Evolutionary conservation across 2,888 invertebrate genomes (phyloP).

Genomic region (Tenthredo mesomela): DNA sequence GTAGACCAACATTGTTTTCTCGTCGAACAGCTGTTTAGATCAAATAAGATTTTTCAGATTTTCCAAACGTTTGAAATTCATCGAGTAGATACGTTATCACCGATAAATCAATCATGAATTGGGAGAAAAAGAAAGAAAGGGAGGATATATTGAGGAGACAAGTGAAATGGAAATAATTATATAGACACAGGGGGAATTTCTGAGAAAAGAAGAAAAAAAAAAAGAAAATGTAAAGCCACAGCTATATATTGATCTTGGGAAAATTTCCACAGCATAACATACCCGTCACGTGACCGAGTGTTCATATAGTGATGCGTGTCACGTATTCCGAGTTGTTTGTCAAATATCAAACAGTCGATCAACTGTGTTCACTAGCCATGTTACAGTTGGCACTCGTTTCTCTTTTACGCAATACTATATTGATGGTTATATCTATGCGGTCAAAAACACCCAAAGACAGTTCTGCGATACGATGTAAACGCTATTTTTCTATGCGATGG

Average conservation of each 20-base stretch:
- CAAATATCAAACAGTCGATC: constrained; percentile 36
- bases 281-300: constrained; percentile 5
- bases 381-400: constrained; percentile 46
- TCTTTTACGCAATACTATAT: constrained; percentile 29
- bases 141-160: no score
- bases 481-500: background rate
- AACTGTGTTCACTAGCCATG: constrained; percentile 26
- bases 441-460: background rate
- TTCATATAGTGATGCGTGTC: constrained; percentile 2
- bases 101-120: no score
- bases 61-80: background rate
- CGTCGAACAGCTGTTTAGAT: background rate
- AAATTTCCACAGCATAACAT: background rate
- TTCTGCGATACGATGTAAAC: background rate
- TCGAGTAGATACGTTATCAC: background rate
- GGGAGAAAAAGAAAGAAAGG: no score
- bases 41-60: background rate
- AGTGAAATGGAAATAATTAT: no score
- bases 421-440: background rate
- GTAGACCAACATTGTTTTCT: background rate
- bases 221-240: background rate
- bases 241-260: background rate
- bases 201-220: background rate
- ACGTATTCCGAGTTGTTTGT: constrained; percentile 12
- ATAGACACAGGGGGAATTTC: background rate